phyloP scores from a whole-genome alignment of 2,797 vertebrate species.

The Arremon brunneinucha region DNA sequence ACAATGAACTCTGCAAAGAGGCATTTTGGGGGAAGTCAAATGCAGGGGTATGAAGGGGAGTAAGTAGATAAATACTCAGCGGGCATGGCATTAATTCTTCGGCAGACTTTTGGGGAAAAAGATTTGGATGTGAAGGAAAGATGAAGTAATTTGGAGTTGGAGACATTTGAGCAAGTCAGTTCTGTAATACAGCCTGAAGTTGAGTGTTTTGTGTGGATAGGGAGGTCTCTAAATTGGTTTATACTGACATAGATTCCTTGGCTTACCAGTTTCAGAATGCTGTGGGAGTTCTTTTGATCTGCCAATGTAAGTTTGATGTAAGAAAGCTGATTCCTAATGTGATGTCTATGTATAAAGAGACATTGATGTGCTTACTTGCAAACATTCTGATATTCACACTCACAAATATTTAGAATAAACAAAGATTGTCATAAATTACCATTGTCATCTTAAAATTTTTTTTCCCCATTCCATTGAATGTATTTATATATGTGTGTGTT shows the following conservation, averaged over 20 bases:
- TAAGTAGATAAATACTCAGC: background rate
- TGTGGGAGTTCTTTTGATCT: conserved; percentile 1
- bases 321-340: background rate
- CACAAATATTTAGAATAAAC: background rate
- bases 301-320: background rate
- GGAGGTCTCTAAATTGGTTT: background rate
- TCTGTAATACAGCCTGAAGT: background rate
- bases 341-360: background rate
- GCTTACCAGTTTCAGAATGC: background rate
- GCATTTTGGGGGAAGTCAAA: background rate
- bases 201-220: background rate
- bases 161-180: background rate
- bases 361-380: background rate
- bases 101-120: background rate
- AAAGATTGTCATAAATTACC: background rate
- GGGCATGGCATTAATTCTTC: background rate
- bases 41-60: background rate
- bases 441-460: background rate
- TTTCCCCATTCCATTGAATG: background rate
- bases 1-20: background rate
- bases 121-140: background rate
- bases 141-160: background rate
- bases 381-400: background rate
- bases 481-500: background rate
- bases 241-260: background rate